These are phyloP conservation scores for Drosophila yakuba DNA, from an alignment of 1,140 invertebrate genomes.

Conservation along the genomic window DNA sequence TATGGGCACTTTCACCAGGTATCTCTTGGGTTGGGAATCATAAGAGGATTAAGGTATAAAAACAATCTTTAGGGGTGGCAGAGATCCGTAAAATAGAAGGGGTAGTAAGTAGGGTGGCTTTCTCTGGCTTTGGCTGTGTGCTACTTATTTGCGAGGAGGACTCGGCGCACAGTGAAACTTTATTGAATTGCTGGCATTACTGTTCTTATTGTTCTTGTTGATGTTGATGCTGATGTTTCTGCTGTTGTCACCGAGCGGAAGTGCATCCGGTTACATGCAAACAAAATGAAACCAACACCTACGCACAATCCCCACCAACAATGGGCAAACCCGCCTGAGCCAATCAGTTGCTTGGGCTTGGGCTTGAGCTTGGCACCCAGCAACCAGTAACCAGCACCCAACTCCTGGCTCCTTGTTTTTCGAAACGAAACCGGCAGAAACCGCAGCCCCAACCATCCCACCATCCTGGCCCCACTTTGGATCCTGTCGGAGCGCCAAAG, in stretches of 20 bases:
- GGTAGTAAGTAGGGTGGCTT: not conserved
- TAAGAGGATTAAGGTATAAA: no score
- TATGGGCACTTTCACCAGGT: no score
- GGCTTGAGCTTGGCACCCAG: not conserved
- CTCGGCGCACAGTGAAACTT: conserved; percentile 18
- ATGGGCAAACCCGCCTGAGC: conserved; percentile 27
- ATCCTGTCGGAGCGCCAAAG: conserved; percentile 6
- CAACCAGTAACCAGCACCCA: not conserved
- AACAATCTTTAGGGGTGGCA: no score
- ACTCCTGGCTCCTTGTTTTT: not conserved
- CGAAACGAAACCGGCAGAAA: not conserved
- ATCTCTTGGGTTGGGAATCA: no score
- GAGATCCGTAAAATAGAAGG: not conserved
- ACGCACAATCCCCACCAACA: conserved; percentile 24
- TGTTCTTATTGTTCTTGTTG: conserved; percentile 34
- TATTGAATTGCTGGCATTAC: conserved; percentile 60
- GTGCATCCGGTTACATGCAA: conserved; percentile 65
- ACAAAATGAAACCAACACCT: conserved; percentile 47
- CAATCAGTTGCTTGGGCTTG: conserved; percentile 58
- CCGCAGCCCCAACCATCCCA: not conserved
- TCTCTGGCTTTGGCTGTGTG: not conserved
- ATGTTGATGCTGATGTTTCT: conserved; percentile 44
- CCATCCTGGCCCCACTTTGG: not conserved
- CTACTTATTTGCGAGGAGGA: not conserved
- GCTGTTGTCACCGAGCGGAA: conserved; percentile 54